Conservation (phyloP, 2,797 vertebrate species). For the Aphelocoma californica region DNA sequence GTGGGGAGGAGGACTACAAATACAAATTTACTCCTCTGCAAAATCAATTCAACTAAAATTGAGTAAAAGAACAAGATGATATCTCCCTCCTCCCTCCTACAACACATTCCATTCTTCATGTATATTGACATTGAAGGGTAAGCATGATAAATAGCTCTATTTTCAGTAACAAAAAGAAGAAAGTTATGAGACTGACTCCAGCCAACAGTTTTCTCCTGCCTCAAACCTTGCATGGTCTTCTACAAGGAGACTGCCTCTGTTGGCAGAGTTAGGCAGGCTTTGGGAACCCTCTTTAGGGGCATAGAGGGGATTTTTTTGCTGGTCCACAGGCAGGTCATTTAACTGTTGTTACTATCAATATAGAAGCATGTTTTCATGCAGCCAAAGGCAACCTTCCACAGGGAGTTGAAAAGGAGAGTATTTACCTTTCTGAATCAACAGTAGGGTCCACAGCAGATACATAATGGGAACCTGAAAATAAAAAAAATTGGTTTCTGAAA, state of each 20-base stretch:
- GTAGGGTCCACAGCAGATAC: neutral
- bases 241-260: neutral
- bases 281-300: neutral
- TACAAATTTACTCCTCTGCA: neutral
- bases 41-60: conserved; percentile 12
- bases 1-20: neutral
- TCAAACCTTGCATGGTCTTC: neutral
- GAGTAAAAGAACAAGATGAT: neutral
- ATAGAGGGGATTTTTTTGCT: neutral
- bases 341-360: neutral
- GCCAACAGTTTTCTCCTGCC: neutral
- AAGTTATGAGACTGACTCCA: neutral
- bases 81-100: conserved; percentile 8
- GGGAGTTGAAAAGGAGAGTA: neutral
- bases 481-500: neutral
- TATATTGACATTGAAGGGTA: neutral
- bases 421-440: neutral
- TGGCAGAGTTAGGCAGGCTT: neutral
- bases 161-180: neutral
- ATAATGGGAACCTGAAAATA: neutral
- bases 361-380: neutral
- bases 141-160: conserved; percentile 2
- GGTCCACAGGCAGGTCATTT: neutral
- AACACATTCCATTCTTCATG: neutral
- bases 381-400: neutral